Evolutionary conservation across 2,888 invertebrate genomes (phyloP), one percentile per base, ranked within the genome.

Genomic region (Lottia gigantea): DNA sequence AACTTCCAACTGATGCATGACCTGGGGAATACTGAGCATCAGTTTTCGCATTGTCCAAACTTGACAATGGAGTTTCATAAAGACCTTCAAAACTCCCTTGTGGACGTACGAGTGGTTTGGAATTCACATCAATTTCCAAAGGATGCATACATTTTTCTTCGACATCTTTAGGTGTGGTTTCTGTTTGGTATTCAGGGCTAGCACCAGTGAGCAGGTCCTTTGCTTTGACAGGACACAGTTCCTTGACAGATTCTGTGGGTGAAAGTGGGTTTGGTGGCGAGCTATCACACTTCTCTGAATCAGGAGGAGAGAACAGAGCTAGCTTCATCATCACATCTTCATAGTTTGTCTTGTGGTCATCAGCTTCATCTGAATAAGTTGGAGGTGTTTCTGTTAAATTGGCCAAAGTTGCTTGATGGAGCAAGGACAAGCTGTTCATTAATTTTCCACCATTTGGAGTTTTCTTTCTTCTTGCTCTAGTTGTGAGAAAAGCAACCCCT

Each of bases 371-470:
- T 40, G 72, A 68, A 67, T 77, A 78, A 8, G 79, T 64, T 23
- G 75, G 72, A 67, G 70, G 77, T n/a, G 62, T 62, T 25, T 76
- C 80, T 19, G 79, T 81, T 16, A 85, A 76, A 63, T 81, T 84
- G 46, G 83, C 85, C 62, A 86, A 65, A 7, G 86, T 86, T 0
- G 85, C 85, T 78, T 85, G 80, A 79, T 86, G 85, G 2, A 86
- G 76, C 23, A 82, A 70, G 25, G 83, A 82, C 55, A 86, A 71
- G 68, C 82, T 84, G 64, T 77, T 80, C 76, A 84, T 79, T 40
- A 84, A 70, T 71, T 84, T 83, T 11, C 73, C 76, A 15, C 64
- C 70, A 45, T 67, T 72, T 8, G 67, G 63, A 40, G 62, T 63
- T 69, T 75, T 76, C 63, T 71, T 71, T 15, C 73, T 78, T 49